phyloP scores from a whole-genome alignment of 2,888 invertebrate genomes.

The Malthinus flaveolus region DNA sequence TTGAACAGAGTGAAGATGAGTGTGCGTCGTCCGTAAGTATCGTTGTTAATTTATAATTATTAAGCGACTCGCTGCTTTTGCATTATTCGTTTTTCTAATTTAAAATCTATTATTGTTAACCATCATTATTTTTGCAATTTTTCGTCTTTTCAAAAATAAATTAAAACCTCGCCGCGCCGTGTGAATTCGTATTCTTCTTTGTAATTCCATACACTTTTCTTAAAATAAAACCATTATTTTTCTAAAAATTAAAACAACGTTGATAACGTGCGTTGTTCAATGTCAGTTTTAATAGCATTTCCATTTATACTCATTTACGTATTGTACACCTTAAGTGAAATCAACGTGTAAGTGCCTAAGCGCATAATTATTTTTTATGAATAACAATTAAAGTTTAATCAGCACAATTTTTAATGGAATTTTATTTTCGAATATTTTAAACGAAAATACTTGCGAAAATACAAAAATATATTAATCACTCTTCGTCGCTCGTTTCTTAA shows the following conservation, averaged over 20 bases:
- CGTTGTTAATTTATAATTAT: conserved; percentile 8
- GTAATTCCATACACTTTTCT: background rate
- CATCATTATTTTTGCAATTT: background rate
- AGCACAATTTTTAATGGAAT: too few species aligned
- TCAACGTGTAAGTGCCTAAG: too few species aligned
- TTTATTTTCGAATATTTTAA: too few species aligned
- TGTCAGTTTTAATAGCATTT: background rate
- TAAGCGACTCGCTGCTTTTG: conserved; percentile 12
- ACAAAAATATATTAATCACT: too few species aligned
- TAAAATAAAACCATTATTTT: background rate
- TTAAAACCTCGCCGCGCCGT: too few species aligned
- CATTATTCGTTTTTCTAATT: background rate
- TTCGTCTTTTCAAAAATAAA: background rate
- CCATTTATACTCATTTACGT: background rate
- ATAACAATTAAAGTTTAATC: too few species aligned
- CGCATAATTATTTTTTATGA: too few species aligned
- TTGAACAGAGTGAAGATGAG: conserved; percentile 59
- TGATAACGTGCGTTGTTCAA: background rate
- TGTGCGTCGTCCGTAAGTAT: conserved; percentile 58
- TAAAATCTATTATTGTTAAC: background rate
- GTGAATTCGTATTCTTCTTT: background rate
- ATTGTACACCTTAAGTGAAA: background rate
- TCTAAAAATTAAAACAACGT: background rate
- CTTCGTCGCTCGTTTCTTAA: too few species aligned
- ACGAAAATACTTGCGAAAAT: too few species aligned